Percentiles rank a stretch among this genome's conserved stretches.
Evolutionary conservation across 2,888 invertebrate genomes (phyloP).

Genomic region (Lampropteryx suffumata): DNA sequence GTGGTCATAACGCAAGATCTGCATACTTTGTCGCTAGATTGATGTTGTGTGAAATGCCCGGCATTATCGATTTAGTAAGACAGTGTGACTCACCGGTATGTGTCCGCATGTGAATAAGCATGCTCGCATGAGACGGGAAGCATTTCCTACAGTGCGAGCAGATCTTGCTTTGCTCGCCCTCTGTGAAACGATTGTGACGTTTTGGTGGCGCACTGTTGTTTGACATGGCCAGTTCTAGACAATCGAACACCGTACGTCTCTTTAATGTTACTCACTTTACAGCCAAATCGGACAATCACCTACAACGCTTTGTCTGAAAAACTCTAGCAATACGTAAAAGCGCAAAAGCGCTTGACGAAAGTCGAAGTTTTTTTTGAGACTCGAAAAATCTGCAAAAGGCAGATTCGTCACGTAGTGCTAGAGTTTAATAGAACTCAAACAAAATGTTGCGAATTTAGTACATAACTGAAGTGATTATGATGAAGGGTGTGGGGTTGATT

Average conservation of each 20-base stretch:
- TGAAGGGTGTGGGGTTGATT: constrained; percentile 42
- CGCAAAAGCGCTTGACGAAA: background rate
- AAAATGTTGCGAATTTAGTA: constrained; percentile 30
- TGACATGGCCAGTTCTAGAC: constrained; percentile 89
- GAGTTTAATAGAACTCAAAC: constrained; percentile 6
- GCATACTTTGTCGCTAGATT: too few species aligned
- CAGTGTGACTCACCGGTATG: constrained; percentile 83
- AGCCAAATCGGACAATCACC: constrained; percentile 12
- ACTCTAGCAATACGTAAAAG: background rate
- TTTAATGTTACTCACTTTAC: constrained; percentile 43
- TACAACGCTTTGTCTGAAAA: constrained; percentile 4
- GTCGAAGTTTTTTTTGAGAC: too few species aligned
- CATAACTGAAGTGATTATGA: constrained; percentile 80
- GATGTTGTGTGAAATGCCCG: too few species aligned
- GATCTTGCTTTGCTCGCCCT: constrained; percentile 82
- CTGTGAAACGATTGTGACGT: constrained; percentile 83
- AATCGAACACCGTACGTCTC: constrained; percentile 75
- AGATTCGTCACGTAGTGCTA: constrained; percentile 1
- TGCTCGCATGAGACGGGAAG: constrained; percentile 90
- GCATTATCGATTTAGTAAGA: too few species aligned
- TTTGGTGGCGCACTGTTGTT: constrained; percentile 87
- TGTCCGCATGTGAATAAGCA: constrained; percentile 89
- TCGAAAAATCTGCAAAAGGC: too few species aligned
- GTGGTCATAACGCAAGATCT: too few species aligned
- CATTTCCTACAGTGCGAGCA: constrained; percentile 88